Evolutionary conservation across 2,888 invertebrate genomes (phyloP).

Genomic region (Aphelenchoides bicaudatus): DNA sequence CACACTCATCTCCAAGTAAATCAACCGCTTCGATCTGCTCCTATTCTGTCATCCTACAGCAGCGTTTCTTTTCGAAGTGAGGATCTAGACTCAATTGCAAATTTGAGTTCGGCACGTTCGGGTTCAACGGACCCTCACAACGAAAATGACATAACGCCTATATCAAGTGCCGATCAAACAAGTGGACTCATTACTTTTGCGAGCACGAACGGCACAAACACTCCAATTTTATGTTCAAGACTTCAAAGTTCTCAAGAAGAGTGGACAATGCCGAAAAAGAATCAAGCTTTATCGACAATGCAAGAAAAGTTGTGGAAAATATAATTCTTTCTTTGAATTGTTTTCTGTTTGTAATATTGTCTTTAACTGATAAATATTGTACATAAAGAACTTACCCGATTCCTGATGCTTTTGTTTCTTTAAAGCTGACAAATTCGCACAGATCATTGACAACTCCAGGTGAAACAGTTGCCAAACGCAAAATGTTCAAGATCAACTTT

Average conservation of each 20-base stretch:
- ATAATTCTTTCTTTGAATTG: background rate
- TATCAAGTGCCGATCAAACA: background rate
- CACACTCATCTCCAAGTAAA: slow-evolving; percentile 14
- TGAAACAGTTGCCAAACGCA: slow-evolving; percentile 83
- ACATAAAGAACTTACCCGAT: slow-evolving; percentile 23
- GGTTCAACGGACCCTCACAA: slow-evolving; percentile 12
- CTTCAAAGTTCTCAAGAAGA: background rate
- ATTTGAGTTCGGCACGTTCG: slow-evolving; percentile 13
- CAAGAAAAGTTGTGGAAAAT: slow-evolving; percentile 8
- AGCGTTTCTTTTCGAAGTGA: slow-evolving; percentile 13
- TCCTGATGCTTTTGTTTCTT: slow-evolving; percentile 55
- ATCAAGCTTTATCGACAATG: no score
- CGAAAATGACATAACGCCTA: background rate
- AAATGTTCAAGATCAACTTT: slow-evolving; percentile 75
- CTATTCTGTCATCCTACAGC: slow-evolving; percentile 11
- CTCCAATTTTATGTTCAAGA: slow-evolving; percentile 1
- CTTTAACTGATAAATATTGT: no score
- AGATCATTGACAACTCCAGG: slow-evolving; percentile 70
- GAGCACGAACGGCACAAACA: background rate
- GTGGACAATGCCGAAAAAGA: background rate
- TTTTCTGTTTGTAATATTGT: background rate
- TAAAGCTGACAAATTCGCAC: slow-evolving; percentile 43
- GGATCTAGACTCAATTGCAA: slow-evolving; percentile 9
- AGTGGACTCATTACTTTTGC: background rate
- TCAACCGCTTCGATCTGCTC: slow-evolving; percentile 13